phyloP scores from a whole-genome alignment of 2,888 invertebrate genomes.

The Sceliomorpha sp. region DNA sequence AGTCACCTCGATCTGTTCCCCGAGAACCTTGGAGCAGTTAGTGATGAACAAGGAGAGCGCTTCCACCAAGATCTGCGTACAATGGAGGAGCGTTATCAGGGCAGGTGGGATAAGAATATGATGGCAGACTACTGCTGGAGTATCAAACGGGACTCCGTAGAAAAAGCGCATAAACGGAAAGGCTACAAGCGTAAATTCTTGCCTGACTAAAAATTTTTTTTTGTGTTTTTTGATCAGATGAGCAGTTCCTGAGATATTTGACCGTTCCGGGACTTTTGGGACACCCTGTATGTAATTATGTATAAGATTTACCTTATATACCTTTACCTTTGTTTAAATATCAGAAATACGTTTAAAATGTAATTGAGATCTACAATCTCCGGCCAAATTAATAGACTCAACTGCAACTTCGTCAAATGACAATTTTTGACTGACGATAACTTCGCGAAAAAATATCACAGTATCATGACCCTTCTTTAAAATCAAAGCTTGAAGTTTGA shows the following conservation, averaged over 20 bases:
- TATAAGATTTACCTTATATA: not conserved
- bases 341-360: not conserved
- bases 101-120: slow-evolving; percentile 18
- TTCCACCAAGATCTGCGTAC: slow-evolving; percentile 69
- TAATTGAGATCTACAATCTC: not conserved
- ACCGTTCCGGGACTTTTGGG: no score
- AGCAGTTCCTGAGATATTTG: no score
- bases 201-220: not conserved
- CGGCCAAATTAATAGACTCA: no score
- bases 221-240: not conserved
- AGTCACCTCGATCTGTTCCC: slow-evolving; percentile 57
- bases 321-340: not conserved
- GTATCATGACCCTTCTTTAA: no score
- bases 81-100: slow-evolving; percentile 70
- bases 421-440: no score
- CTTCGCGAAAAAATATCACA: no score
- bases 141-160: not conserved
- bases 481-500: no score
- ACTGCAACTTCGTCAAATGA: no score
- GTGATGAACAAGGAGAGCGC: slow-evolving; percentile 70
- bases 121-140: slow-evolving; percentile 2
- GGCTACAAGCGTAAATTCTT: slow-evolving; percentile 3
- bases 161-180: not conserved
- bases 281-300: no score
- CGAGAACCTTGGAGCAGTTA: slow-evolving; percentile 66